Conservation (phyloP, 2,113 vertebrate species). For the Cryptomyrus ogoouensis region DNA sequence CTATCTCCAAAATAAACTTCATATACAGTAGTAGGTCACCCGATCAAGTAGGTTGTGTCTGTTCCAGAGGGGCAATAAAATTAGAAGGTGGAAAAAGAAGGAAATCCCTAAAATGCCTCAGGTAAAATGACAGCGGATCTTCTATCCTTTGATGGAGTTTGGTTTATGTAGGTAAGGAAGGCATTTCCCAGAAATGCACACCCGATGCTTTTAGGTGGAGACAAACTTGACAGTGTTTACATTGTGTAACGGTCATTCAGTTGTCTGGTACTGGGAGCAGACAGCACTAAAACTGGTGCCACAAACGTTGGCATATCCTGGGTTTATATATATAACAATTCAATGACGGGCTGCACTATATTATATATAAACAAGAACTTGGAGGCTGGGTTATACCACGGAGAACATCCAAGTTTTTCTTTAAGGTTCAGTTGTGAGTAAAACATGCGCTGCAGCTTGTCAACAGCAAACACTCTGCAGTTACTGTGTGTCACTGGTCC, state of each 20-base stretch:
- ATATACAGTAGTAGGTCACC: background rate
- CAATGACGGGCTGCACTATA: background rate
- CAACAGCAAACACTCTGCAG: background rate
- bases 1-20: background rate
- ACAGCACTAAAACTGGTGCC: background rate
- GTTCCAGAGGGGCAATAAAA: background rate
- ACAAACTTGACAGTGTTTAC: background rate
- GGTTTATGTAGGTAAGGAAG: background rate
- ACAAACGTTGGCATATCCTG: background rate
- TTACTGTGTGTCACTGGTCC: background rate
- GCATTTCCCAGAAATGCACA: background rate
- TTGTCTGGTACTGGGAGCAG: background rate
- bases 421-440: background rate
- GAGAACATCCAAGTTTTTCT: background rate
- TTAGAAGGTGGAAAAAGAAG: background rate
- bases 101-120: background rate
- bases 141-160: background rate
- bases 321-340: background rate
- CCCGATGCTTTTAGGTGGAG: background rate
- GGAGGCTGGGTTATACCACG: background rate
- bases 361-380: background rate
- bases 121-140: background rate
- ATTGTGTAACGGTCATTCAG: background rate
- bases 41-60: background rate
- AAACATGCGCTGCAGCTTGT: background rate